Evolutionary conservation across 2,888 invertebrate genomes (phyloP).

Genomic region (Drosophila kambysellisi): DNA sequence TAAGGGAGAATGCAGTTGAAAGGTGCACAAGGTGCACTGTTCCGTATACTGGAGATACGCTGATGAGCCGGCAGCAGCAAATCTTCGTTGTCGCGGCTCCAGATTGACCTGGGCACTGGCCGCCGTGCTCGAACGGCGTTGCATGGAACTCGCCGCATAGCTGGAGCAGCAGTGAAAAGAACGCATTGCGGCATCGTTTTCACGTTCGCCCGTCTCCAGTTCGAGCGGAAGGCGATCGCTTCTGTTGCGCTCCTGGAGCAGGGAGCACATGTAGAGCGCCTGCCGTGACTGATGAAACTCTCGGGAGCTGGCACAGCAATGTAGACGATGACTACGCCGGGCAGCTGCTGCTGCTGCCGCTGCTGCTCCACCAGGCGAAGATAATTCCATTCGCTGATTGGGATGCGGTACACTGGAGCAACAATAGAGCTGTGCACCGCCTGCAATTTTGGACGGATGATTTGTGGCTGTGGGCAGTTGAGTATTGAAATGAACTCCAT

Average conservation of each 20-base stretch:
- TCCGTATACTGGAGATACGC: constrained; percentile 83
- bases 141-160: constrained; percentile 79
- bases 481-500: constrained; percentile 64
- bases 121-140: constrained; percentile 78
- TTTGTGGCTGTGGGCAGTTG: constrained; percentile 50
- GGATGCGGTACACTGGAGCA: constrained; percentile 85
- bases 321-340: constrained; percentile 67
- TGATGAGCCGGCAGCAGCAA: constrained; percentile 36
- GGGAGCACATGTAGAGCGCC: constrained; percentile 86
- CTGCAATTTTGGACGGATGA: constrained; percentile 78
- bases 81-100: constrained; percentile 56
- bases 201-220: constrained; percentile 21
- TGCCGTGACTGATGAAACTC: constrained; percentile 84
- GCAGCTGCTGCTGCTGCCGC: constrained; percentile 16
- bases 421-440: constrained; percentile 82
- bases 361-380: background rate
- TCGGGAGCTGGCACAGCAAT: constrained; percentile 85
- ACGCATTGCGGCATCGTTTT: constrained; percentile 46
- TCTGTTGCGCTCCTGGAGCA: constrained; percentile 85
- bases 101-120: constrained; percentile 76
- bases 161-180: constrained; percentile 85
- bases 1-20: constrained; percentile 82
- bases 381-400: constrained; percentile 40
- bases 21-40: constrained; percentile 85
- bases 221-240: constrained; percentile 49